Conservation (phyloP, 2,888 invertebrate species). For the Chrysolina oricalcia region DNA sequence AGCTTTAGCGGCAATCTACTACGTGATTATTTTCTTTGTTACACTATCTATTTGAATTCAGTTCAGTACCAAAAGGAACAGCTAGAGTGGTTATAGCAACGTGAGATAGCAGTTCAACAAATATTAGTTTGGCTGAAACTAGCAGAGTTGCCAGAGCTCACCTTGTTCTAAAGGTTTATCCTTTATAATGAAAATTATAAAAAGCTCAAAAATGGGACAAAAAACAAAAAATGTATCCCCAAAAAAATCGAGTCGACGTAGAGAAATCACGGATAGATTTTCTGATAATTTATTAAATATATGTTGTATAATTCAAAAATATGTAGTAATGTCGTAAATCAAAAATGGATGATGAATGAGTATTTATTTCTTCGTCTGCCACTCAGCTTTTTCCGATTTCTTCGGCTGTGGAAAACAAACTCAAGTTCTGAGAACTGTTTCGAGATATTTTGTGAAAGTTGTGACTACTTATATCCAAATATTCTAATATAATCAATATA, state of each 20-base stretch:
- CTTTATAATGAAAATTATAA: background rate
- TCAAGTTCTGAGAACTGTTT: constrained; percentile 35
- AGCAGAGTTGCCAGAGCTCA: constrained; percentile 50
- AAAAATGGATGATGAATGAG: constrained; percentile 45
- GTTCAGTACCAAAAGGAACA: background rate
- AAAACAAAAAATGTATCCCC: constrained; percentile 40
- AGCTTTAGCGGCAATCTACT: constrained; percentile 34
- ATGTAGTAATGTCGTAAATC: constrained; percentile 48
- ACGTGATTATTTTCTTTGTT: background rate
- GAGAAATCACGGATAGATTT: constrained; percentile 46
- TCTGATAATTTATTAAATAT: constrained; percentile 53
- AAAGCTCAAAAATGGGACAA: constrained; percentile 46
- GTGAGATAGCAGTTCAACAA: background rate
- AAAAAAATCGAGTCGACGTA: constrained; percentile 40
- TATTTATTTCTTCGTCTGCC: constrained; percentile 69
- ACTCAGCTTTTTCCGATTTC: constrained; percentile 79
- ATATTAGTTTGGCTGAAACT: constrained; percentile 6
- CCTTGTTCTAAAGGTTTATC: constrained; percentile 54
- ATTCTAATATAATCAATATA: too few relatives aligned
- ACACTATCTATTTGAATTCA: background rate
- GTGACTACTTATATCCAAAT: background rate
- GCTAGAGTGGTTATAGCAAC: background rate
- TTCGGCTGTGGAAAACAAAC: constrained; percentile 78
- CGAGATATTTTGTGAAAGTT: background rate
- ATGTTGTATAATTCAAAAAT: constrained; percentile 50